A percentile compares a stretch with the other conserved stretches of the same genome.
These are phyloP conservation scores for Abramis brama DNA, from an alignment of 2,113 vertebrate genomes.

Conservation along the genomic window DNA sequence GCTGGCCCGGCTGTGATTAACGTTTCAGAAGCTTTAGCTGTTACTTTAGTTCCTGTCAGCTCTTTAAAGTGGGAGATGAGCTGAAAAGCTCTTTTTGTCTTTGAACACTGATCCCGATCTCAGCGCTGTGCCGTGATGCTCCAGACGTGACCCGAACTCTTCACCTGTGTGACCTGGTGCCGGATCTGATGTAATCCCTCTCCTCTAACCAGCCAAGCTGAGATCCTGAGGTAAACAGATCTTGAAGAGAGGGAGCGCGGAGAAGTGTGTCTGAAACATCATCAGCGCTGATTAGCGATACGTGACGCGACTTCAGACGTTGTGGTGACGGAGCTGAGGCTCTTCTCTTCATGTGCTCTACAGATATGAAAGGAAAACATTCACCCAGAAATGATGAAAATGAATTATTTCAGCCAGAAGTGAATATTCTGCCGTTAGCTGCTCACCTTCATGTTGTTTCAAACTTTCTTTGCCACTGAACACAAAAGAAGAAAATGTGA, in stretches of 20 bases:
- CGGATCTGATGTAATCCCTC: constrained; percentile 45
- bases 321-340: background rate
- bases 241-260: background rate
- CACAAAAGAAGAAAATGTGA: background rate
- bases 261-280: background rate
- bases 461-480: background rate
- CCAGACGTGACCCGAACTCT: constrained; percentile 39
- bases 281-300: background rate
- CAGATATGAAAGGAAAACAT: background rate
- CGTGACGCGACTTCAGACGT: background rate
- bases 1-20: background rate
- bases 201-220: constrained; percentile 20
- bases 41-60: constrained; percentile 3
- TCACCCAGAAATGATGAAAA: background rate
- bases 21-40: background rate
- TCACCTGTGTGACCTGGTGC: constrained; percentile 14
- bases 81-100: constrained; percentile 16
- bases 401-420: background rate
- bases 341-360: background rate
- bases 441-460: background rate
- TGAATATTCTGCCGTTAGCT: background rate
- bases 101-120: constrained; percentile 18
- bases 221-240: background rate
- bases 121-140: background rate
- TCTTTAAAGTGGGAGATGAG: constrained; percentile 4